Base-by-base conservation (phyloP, 2,888 invertebrate species). In the Torymus aiolomorphi region DNA sequence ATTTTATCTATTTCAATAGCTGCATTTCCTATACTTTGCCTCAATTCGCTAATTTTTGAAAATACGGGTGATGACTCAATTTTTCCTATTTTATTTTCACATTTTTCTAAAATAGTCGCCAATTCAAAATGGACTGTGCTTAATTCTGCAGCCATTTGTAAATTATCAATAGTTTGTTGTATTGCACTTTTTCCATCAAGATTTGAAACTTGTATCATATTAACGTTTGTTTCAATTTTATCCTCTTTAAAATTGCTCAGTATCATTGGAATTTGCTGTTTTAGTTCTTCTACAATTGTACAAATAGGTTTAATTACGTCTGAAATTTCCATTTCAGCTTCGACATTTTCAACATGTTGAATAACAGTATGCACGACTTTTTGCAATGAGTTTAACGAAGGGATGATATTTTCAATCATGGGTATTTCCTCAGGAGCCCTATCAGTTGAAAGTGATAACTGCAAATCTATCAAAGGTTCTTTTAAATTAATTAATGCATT, bases 301-400 rank as follows among this genome's bases (percentile, higher is more conserved):
- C 83, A 71, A 49, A 88, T 83, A 5, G 84, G 82, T 52, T 82
- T 82, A n/a, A 88, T 83, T 12, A 81, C 52, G 10, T 84, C 80
- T 0, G 80, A 80, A 5, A 83, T 70, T 70, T 83, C 77, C 59
- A 18, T 18, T 56, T 63, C 57, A n/a, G 24, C 18, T 54, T 85
- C 86, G 1, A 83, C 82, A 18, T 80, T 81, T 42, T 83, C 76
- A 56, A 94, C 92, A 86, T 95, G 94, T 87, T 94, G 94, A 88
- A 95, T 93, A 56, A 95, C 92, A 1, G 94, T 92, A 18, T 93
- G 92, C 5, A 95, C 87, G 31, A 94, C 93, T 84, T 94, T 93
- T 85, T 94, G 94, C 24, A 96, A 89, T 51, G 92, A 91, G 84
- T 93, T 93, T 56, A 96, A 91, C 2, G 94, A 93, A 31, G 92